phyloP scores from a whole-genome alignment of 2,797 vertebrate species.

The Myoxocephalus aenaeus region DNA sequence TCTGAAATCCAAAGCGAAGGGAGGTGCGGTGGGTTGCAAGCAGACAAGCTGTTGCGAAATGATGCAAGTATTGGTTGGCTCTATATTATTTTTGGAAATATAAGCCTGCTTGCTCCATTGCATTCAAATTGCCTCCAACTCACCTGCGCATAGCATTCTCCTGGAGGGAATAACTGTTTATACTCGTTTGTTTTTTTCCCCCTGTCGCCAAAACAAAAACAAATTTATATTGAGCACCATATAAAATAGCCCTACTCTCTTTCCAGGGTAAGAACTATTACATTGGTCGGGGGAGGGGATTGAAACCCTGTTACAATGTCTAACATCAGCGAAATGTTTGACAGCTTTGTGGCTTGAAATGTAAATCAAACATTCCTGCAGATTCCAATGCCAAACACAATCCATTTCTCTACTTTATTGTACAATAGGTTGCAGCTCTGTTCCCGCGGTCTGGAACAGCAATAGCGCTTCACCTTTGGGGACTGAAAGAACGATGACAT shows the following conservation, averaged over 20 bases:
- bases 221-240: constrained; percentile 44
- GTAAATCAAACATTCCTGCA: constrained; percentile 46
- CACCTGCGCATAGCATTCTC: constrained; percentile 62
- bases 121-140: constrained; percentile 76
- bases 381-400: constrained; percentile 37
- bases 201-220: constrained; percentile 36
- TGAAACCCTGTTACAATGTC: constrained; percentile 56
- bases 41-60: constrained; percentile 47
- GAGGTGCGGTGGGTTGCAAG: constrained; percentile 31
- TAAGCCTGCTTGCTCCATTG: constrained; percentile 68
- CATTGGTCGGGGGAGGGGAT: constrained; percentile 39
- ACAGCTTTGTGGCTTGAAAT: constrained; percentile 49
- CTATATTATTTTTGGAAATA: constrained; percentile 75
- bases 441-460: neutral
- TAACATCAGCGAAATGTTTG: constrained; percentile 39
- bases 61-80: constrained; percentile 49
- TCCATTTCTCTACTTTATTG: constrained; percentile 42
- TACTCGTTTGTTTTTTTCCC: constrained; percentile 22
- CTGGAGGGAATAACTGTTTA: constrained; percentile 68
- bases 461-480: neutral
- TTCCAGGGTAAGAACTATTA: constrained; percentile 40
- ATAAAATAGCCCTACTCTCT: constrained; percentile 23
- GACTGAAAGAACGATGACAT: constrained; percentile 4
- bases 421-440: constrained; percentile 26
- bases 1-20: constrained; percentile 51